These are phyloP conservation scores for Drosophila sucinea DNA, from an alignment of 1,140 invertebrate species.

Conservation along the genomic window DNA sequence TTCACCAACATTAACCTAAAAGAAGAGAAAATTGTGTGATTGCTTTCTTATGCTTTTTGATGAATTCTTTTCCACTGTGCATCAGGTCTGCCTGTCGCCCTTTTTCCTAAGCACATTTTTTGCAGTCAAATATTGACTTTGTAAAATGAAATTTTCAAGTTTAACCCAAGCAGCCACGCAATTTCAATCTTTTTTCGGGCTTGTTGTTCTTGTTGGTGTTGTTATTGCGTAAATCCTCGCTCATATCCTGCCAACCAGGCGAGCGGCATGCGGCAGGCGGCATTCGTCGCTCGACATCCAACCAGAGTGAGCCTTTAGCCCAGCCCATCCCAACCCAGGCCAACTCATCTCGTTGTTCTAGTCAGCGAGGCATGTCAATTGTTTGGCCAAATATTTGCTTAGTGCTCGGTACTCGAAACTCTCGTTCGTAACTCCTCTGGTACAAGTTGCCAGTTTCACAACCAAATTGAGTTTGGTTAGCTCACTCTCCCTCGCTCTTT, in stretches of 20 bases:
- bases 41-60: too few species aligned
- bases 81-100: background rate
- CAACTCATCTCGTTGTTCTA: constrained; percentile 46
- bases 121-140: constrained; percentile 76
- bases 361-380: constrained; percentile 75
- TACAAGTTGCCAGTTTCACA: constrained; percentile 76
- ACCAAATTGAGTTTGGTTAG: constrained; percentile 47
- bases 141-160: constrained; percentile 82
- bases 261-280: constrained; percentile 1
- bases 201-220: constrained; percentile 37
- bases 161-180: constrained; percentile 70
- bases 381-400: constrained; percentile 76
- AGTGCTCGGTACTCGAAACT: constrained; percentile 52
- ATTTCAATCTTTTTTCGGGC: constrained; percentile 24
- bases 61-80: background rate
- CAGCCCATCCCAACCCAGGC: background rate
- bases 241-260: constrained; percentile 65
- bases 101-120: constrained; percentile 20
- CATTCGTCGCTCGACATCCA: background rate
- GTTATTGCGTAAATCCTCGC: constrained; percentile 61
- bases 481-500: constrained; percentile 2
- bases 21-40: too few species aligned
- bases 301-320: background rate
- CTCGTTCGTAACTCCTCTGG: constrained; percentile 33
- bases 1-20: too few species aligned